Evolutionary conservation across 2,113 vertebrate species (phyloP).

Genomic region (Zosterops japonicus): DNA sequence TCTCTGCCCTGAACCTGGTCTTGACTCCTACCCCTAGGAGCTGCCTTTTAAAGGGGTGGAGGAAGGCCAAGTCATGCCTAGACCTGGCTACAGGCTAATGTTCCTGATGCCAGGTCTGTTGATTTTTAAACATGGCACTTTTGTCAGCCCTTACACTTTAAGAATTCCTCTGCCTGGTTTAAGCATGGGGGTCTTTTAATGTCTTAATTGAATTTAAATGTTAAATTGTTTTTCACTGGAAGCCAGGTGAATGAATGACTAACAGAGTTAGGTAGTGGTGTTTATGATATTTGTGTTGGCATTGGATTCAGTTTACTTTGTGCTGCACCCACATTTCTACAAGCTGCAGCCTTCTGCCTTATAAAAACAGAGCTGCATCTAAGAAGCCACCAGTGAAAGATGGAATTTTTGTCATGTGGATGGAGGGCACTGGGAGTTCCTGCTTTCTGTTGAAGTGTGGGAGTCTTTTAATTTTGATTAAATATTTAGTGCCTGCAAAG

Average conservation of each 20-base stretch:
- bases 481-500: neutral
- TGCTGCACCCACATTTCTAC: neutral
- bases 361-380: neutral
- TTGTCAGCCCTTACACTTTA: neutral
- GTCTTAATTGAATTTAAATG: neutral
- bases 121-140: neutral
- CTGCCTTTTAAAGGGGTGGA: neutral
- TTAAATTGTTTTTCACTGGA: neutral
- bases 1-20: neutral
- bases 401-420: neutral
- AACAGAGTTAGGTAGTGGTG: neutral
- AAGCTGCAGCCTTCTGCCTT: neutral
- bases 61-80: neutral
- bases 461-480: neutral
- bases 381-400: neutral
- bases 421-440: neutral
- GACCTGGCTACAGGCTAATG: neutral
- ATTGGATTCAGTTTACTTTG: conserved; percentile 2
- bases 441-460: neutral
- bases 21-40: neutral
- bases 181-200: neutral
- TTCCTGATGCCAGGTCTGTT: neutral
- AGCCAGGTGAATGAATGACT: neutral
- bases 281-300: conserved; percentile 22
- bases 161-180: neutral